Conservation (phyloP, 2,888 invertebrate genomes). For the Lordiphosa andalusiaca region DNA sequence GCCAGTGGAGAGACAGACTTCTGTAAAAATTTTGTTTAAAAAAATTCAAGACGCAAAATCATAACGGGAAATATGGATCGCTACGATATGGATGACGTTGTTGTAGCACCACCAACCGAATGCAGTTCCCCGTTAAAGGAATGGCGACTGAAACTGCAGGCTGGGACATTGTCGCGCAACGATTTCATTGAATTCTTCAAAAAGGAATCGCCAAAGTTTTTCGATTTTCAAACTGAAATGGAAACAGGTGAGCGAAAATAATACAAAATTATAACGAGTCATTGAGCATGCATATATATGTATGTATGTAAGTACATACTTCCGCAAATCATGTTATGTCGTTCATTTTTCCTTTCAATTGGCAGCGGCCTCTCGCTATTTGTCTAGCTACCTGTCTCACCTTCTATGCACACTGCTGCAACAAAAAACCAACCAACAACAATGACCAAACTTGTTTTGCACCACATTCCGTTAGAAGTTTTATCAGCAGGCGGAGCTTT, state of each 20-base stretch:
- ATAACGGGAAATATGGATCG: conserved; percentile 62
- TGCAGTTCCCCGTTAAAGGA: conserved; percentile 77
- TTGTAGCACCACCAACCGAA: conserved; percentile 59
- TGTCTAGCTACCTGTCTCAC: too few relatives aligned
- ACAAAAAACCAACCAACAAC: too few relatives aligned
- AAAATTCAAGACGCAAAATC: conserved; percentile 1
- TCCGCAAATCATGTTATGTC: neutral
- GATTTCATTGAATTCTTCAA: conserved; percentile 79
- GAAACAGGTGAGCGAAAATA: conserved; percentile 74
- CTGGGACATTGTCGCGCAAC: conserved; percentile 73
- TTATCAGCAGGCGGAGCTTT: conserved; percentile 1
- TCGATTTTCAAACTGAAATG: conserved; percentile 74
- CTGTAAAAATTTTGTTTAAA: too few relatives aligned
- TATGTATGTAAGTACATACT: conserved; percentile 10
- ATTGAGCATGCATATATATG: conserved; percentile 14
- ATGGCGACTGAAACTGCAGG: conserved; percentile 79
- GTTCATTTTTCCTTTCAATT: neutral
- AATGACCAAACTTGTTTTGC: conserved; percentile 37
- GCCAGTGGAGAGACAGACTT: neutral
- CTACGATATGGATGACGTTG: conserved; percentile 76
- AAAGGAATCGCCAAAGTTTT: conserved; percentile 77
- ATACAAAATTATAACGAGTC: conserved; percentile 5
- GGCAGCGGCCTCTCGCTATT: too few relatives aligned
- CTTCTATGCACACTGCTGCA: too few relatives aligned
- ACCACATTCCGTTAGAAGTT: conserved; percentile 47